Base-by-base conservation (phyloP, 2,888 invertebrate genomes). In the Oscheius sp. region DNA sequence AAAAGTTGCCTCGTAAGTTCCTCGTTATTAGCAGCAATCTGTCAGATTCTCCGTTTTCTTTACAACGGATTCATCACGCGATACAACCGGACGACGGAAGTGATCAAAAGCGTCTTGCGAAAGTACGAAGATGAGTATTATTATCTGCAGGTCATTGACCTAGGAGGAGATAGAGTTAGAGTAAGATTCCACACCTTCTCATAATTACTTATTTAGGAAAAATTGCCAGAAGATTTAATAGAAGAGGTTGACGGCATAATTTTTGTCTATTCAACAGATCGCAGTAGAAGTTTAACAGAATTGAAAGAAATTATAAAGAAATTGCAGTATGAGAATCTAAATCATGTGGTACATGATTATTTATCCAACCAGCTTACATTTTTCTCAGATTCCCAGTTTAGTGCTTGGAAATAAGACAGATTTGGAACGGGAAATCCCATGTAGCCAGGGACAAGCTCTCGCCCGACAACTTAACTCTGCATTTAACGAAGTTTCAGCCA, bases 401-500 rank as follows among this genome's bases (percentile, higher is more conserved):
- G 36, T 64, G 20, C 36, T 64, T 6, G 64, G 20, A 2, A 64
- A 64, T 20, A 64, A 64, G n/a, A 36, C 24, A 3, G 64, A 64
- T 20, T 30, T 64, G 1, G 28, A 44, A 20, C n/a, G 36, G 9
- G 32, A 51, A 64, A 44, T 64, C 2, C 24, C 50, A 12, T 38
- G 38, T 6, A 51, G 38, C 30, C 30, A 9, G 6, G 64, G 64
- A n/a, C 64, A 64, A 20, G n/a, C 32, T 14, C 8, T 33, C 4
- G 50, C 64, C 12, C 36, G 64, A 24, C 8, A 36, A 38, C n/a
- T 64, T 28, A 51, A 51, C 17, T 36, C 64, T 4, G 28, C 50
- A 3, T 64, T 64, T 32, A 51, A 38, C 20, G 64, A 64, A 54
- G 64, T 64, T 6, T 64, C 64, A 8, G 64, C 64, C 12, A 64